Evolutionary conservation across 1,140 invertebrate genomes (phyloP), one percentile per base, ranked within the genome.

Genomic region (Drosophila teissieri): DNA sequence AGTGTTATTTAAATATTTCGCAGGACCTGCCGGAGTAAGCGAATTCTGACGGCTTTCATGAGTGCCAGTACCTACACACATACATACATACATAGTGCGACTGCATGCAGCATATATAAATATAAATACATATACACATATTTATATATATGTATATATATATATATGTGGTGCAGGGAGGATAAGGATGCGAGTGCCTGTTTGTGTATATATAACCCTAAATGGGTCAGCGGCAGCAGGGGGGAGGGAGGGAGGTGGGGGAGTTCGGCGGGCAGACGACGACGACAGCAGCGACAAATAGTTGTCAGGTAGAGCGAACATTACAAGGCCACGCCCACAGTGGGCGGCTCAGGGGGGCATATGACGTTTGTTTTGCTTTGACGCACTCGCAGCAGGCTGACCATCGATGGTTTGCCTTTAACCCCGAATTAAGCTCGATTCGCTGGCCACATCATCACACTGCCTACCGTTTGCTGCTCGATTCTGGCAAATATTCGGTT

Each of bases 361-460:
- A 78, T 88, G 82, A 86, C 83, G 83, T 89, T 81, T 76, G 75
- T 73, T 73, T 88, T 73, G 67, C 74, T 83, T 86, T 82, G 83
- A 83, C 83, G 74, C 83, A 83, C 58, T 78, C 58, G 45, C 27
- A 58, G 24, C 39, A 31, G 4, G 49, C 45, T 67, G 65, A 67
- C 65, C 65, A 68, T 69, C 46, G 39, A 52, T 22, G 65, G 63
- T 48, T 40, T 12, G 67, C 42, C 49, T 48, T 69, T 56, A 44
- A 53, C 34, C 62, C 64, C 64, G 19, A 68, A 37, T 34, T 34
- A 39, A 46, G 17, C 64, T 48, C 31, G 46, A 34, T 31, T n/a
- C 8, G 24, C 36, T 12, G 24, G 27, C 34, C 14, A 34, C 40
- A 12, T 17, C 40, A 12, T 17, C 11, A 12, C 17, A 39, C 48